A percentile compares a stretch with the other conserved stretches of the same genome.
phyloP scores from a whole-genome alignment of 2,888 invertebrate species.

The Eupelmus urozonus region DNA sequence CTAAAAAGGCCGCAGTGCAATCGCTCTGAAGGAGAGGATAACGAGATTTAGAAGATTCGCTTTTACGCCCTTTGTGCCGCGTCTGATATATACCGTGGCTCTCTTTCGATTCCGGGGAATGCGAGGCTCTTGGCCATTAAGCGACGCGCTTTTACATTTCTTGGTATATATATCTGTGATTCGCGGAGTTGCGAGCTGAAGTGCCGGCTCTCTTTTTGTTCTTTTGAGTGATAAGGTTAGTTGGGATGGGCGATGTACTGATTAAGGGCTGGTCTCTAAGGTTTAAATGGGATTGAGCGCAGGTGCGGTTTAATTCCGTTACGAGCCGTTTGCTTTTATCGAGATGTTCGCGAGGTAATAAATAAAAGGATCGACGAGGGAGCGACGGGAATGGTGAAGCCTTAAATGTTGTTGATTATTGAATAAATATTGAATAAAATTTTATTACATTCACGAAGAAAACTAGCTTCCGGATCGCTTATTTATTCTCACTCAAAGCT shows the following conservation, averaged over 20 bases:
- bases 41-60: slow-evolving; percentile 52
- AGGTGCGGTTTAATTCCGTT: slow-evolving; percentile 1
- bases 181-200: background rate
- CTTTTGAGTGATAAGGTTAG: background rate
- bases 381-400: too few species aligned
- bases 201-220: background rate
- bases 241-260: background rate
- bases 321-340: slow-evolving; percentile 15
- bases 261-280: slow-evolving; percentile 1
- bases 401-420: too few species aligned
- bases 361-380: too few species aligned
- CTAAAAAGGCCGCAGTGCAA: slow-evolving; percentile 44
- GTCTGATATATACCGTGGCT: slow-evolving; percentile 39
- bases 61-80: slow-evolving; percentile 49
- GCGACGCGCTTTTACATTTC: slow-evolving; percentile 49
- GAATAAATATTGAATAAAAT: too few species aligned
- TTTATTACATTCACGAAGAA: too few species aligned
- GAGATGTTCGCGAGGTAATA: too few species aligned
- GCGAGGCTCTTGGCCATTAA: too few species aligned
- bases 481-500: too few species aligned
- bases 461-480: too few species aligned
- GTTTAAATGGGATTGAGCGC: slow-evolving; percentile 8
- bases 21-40: slow-evolving; percentile 45
- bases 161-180: too few species aligned
- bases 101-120: slow-evolving; percentile 13